Base-by-base conservation (phyloP, 64 coral and sea anemone species). In the Porites australiensis region DNA sequence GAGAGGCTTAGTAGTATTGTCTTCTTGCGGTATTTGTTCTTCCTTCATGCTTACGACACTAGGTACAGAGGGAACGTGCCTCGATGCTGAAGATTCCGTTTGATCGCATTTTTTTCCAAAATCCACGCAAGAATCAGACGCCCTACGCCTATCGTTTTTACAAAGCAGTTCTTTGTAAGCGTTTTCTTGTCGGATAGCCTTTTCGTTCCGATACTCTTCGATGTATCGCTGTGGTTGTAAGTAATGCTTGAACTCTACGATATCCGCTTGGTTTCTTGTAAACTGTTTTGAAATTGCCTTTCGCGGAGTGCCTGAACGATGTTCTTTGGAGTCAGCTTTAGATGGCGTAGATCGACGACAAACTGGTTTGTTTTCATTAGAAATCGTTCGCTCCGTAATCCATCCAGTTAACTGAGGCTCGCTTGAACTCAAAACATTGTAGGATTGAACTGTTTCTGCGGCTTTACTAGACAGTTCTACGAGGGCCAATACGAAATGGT, bases 171-270 rank as follows among this genome's bases (percentile, higher is more conserved):
- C 90, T 48, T 5, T 85, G 44, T 84, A 27, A 22, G 58, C 79
- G 64, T 79, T 21, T 4, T 93, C 82, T 54, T 78, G 91, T 70
- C 82, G 73, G 8, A 43, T 57, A 5, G 53, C 62, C 63, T 93
- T 93, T 54, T 86, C 91, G 61, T 79, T 87, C 48, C 91, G 75
- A 61, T 93, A 93, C 50, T 93, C 71, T 37, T 93, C 91, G 22
- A 93, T 93, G 82, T 93, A 93, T 65, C 13, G 79, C 3, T 22
- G 13, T 8, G 71, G 71, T 10, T 87, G 47, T 78, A 67, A 27
- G 74, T 77, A 67, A 49, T 93, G 82, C 53, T 93, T 86, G 20
- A 93, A 93, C 44, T 93, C 82, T 13, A 52, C 45, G 13, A 78
- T 57, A 4, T 93, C 91, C 9, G 43, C 71, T 63, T 64, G 82